Percentiles rank a stretch among this genome's conserved stretches.
Conservation (phyloP, 1,140 invertebrate genomes). For the Megalonaias nervosa region DNA sequence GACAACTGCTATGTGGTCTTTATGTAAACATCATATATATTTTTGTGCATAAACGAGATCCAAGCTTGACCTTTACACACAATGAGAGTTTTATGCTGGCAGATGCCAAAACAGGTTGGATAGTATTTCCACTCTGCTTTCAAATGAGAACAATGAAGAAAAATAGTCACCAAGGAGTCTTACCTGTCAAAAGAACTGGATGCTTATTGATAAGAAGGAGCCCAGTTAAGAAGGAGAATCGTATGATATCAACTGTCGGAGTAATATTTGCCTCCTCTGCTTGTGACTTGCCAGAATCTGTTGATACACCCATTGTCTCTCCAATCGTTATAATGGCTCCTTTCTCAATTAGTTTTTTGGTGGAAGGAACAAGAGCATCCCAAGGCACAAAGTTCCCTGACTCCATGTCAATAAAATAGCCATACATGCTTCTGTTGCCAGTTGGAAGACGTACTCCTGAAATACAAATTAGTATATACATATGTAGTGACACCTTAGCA, state of each 20-base stretch:
- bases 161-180: slow-evolving; percentile 4
- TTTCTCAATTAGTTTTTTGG: slow-evolving; percentile 68
- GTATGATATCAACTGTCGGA: slow-evolving; percentile 68
- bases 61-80: no score
- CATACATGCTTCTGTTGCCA: slow-evolving; percentile 67
- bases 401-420: slow-evolving; percentile 71
- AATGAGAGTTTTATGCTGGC: no score
- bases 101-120: no score
- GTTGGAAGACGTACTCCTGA: slow-evolving; percentile 69
- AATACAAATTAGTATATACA: slow-evolving; percentile 7
- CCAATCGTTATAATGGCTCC: slow-evolving; percentile 66
- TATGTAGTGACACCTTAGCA: background rate
- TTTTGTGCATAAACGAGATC: no score
- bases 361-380: slow-evolving; percentile 68
- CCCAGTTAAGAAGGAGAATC: slow-evolving; percentile 69
- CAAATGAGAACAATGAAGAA: no score
- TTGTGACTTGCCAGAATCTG: slow-evolving; percentile 53
- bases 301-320: slow-evolving; percentile 63
- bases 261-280: slow-evolving; percentile 62
- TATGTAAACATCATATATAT: no score
- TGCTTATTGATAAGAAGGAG: slow-evolving; percentile 65
- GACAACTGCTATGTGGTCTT: no score
- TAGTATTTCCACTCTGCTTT: no score
- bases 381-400: slow-evolving; percentile 68
- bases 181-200: slow-evolving; percentile 69